Conservation (phyloP, 2,888 invertebrate genomes). For the Abrostola tripartita region DNA sequence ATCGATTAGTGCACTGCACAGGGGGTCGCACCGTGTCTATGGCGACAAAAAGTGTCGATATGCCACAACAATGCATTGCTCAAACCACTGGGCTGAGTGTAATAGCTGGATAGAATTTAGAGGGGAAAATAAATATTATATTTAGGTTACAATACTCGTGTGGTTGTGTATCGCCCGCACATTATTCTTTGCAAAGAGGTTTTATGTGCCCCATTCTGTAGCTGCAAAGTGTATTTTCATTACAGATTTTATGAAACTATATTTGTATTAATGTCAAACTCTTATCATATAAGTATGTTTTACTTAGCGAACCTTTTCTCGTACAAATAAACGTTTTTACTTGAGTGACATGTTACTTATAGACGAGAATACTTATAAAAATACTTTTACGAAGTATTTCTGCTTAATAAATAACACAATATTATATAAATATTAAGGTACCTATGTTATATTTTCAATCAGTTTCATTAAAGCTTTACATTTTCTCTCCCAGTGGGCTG, state of each 20-base stretch:
- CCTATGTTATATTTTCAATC: not conserved
- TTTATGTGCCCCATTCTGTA: not conserved
- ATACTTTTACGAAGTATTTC: too few species aligned
- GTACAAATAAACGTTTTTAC: too few species aligned
- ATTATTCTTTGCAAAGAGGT: not conserved
- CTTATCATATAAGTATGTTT: too few species aligned
- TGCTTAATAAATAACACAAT: too few species aligned
- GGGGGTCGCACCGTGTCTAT: constrained; percentile 54
- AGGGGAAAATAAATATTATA: constrained; percentile 29
- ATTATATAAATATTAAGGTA: too few species aligned
- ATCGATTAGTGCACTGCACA: constrained; percentile 59
- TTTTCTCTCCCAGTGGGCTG: constrained; percentile 31
- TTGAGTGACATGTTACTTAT: constrained; percentile 12
- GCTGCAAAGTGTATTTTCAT: too few species aligned
- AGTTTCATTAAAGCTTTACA: constrained; percentile 28
- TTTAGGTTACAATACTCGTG: constrained; percentile 2
- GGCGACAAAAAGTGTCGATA: constrained; percentile 51
- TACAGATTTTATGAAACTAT: too few species aligned
- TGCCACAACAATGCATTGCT: constrained; percentile 55
- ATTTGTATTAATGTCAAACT: too few species aligned
- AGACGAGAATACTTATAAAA: too few species aligned
- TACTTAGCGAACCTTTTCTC: too few species aligned
- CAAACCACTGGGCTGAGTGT: constrained; percentile 51
- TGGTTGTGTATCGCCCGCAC: not conserved
- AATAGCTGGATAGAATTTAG: constrained; percentile 36